Evolutionary conservation across 2,888 invertebrate genomes (phyloP).

Genomic region (Pristionchus fissidentatus): DNA sequence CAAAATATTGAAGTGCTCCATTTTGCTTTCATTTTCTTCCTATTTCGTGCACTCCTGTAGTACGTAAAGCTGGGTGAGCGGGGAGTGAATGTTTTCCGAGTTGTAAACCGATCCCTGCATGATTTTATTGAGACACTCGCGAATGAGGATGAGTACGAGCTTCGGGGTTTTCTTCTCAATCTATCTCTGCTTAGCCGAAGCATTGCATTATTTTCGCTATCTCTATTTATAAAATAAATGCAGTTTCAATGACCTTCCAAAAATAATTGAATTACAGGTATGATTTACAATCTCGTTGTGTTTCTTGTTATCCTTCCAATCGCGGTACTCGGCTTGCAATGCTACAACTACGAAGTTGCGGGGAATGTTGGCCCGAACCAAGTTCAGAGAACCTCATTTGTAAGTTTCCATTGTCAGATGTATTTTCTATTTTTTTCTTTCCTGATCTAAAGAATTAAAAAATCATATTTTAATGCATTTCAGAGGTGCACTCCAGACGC

Average conservation of each 20-base stretch:
- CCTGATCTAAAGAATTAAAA: not conserved
- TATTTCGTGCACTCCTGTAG: too few relatives aligned
- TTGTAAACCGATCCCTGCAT: too few relatives aligned
- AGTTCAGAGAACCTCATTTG: not conserved
- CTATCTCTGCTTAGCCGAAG: too few relatives aligned
- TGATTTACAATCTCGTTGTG: not conserved
- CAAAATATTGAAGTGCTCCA: too few relatives aligned
- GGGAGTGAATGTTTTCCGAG: not conserved
- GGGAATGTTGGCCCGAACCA: not conserved
- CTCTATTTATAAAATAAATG: too few relatives aligned
- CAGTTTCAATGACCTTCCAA: too few relatives aligned
- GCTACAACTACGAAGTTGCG: constrained; percentile 55
- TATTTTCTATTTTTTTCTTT: not conserved
- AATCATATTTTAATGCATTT: not conserved
- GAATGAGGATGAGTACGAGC: too few relatives aligned
- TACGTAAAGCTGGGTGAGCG: constrained; percentile 12
- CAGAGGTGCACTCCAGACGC: constrained; percentile 56
- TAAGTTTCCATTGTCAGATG: not conserved
- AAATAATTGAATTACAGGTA: too few relatives aligned
- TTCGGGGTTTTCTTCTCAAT: too few relatives aligned
- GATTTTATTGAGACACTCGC: too few relatives aligned
- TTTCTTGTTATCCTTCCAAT: constrained; percentile 45
- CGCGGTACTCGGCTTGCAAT: constrained; percentile 53
- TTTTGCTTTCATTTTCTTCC: constrained; percentile 3
- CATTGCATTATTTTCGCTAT: too few relatives aligned